These are phyloP conservation scores for Microplitis deprimator DNA, from an alignment of 2,888 invertebrate species.

Conservation along the genomic window DNA sequence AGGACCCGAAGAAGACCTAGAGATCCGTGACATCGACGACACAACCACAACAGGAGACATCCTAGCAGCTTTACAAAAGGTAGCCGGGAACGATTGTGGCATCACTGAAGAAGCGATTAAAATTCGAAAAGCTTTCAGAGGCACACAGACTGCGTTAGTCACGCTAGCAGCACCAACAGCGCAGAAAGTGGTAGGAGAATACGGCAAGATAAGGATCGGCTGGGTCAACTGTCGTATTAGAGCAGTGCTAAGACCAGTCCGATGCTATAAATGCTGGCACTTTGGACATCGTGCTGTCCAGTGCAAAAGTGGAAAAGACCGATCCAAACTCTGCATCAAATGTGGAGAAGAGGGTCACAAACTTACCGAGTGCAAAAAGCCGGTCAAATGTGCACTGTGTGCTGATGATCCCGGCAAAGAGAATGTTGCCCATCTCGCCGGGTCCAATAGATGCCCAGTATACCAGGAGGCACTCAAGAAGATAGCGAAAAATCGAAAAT, in stretches of 20 bases:
- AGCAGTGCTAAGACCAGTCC: background rate
- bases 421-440: no score
- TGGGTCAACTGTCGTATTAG: conserved; percentile 30
- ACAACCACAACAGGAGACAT: conserved; percentile 39
- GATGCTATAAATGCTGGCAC: conserved; percentile 9
- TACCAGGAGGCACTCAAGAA: no score
- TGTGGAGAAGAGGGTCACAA: no score
- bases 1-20: conserved; percentile 35
- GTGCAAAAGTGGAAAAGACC: conserved; percentile 28
- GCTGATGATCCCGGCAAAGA: fast-evolving
- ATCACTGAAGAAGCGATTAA: conserved; percentile 10
- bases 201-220: conserved; percentile 31
- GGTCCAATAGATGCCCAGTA: no score
- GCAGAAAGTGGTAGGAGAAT: conserved; percentile 8
- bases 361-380: no score
- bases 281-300: background rate
- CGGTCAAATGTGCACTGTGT: no score
- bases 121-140: conserved; percentile 36
- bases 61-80: background rate
- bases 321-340: no score
- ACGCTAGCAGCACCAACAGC: conserved; percentile 28
- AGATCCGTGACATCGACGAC: conserved; percentile 44
- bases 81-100: background rate
- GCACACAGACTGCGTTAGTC: conserved; percentile 37
- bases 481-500: no score